phyloP scores from a whole-genome alignment of 37 sponge, comb jelly and placozoan genomes.

The Spongia lamella region DNA sequence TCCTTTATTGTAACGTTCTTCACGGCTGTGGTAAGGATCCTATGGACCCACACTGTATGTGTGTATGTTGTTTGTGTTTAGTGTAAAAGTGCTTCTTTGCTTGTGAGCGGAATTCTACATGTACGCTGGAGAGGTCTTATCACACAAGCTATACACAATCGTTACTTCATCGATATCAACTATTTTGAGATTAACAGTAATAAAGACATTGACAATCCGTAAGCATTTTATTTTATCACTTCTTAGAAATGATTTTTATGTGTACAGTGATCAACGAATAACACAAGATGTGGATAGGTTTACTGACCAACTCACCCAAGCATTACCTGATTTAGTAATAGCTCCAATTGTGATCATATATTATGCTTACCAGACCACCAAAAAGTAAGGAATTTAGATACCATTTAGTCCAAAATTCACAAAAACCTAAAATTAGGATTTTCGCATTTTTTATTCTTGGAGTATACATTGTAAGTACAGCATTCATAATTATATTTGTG shows the following conservation, averaged over 20 bases:
- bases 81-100: constrained; percentile 67
- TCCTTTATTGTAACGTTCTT: too few relatives aligned
- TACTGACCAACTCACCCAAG: constrained; percentile 63
- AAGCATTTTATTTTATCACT: too few relatives aligned
- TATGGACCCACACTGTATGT: neutral
- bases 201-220: constrained; percentile 81
- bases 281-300: constrained; percentile 90
- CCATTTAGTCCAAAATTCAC: too few relatives aligned
- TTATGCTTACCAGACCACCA: constrained; percentile 77
- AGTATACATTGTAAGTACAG: too few relatives aligned
- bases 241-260: neutral
- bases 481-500: too few relatives aligned
- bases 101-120: constrained; percentile 64
- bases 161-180: constrained; percentile 53
- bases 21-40: too few relatives aligned
- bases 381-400: constrained; percentile 32
- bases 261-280: constrained; percentile 84
- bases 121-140: constrained; percentile 67
- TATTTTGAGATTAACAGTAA: constrained; percentile 66
- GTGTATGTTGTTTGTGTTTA: neutral
- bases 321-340: constrained; percentile 67
- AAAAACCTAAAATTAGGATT: too few relatives aligned
- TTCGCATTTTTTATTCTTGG: too few relatives aligned
- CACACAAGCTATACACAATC: constrained; percentile 43
- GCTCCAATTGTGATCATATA: constrained; percentile 73